Conservation (phyloP, 2,113 vertebrate species). For the Myotis brandtii region DNA sequence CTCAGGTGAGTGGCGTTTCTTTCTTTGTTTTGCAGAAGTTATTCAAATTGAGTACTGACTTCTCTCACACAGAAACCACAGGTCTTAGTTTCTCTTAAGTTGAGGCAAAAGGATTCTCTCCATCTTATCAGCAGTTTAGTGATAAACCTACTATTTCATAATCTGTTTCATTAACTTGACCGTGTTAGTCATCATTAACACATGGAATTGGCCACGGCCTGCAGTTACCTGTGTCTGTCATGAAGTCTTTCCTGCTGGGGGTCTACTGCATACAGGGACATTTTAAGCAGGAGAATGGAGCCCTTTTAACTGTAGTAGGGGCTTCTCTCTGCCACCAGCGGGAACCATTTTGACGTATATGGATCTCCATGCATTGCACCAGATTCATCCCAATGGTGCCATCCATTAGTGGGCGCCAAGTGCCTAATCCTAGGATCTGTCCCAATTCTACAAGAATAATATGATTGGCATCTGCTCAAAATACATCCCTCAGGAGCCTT, state of each 20-base stretch:
- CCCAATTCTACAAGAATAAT: background rate
- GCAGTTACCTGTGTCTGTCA: background rate
- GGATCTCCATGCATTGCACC: background rate
- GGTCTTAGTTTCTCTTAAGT: conserved; percentile 1
- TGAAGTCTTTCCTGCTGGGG: background rate
- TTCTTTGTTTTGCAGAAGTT: background rate
- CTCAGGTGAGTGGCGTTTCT: background rate
- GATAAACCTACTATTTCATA: background rate
- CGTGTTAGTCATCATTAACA: background rate
- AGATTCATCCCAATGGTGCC: background rate
- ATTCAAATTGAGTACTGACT: background rate
- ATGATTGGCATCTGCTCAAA: background rate
- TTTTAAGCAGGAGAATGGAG: background rate
- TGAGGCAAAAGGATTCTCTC: background rate
- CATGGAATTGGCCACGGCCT: background rate
- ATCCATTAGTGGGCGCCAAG: background rate
- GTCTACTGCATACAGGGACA: background rate
- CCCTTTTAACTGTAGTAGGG: background rate
- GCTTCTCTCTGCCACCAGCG: background rate
- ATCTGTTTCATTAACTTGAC: background rate
- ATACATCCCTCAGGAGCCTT: background rate
- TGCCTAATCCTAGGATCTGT: background rate
- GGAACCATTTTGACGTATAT: background rate
- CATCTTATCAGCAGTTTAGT: background rate
- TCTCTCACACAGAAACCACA: conserved; percentile 38